Percentiles rank a stretch among this genome's conserved stretches.
These are phyloP conservation scores for Lanius collurio DNA, from an alignment of 2,113 vertebrate species.

Conservation along the genomic window DNA sequence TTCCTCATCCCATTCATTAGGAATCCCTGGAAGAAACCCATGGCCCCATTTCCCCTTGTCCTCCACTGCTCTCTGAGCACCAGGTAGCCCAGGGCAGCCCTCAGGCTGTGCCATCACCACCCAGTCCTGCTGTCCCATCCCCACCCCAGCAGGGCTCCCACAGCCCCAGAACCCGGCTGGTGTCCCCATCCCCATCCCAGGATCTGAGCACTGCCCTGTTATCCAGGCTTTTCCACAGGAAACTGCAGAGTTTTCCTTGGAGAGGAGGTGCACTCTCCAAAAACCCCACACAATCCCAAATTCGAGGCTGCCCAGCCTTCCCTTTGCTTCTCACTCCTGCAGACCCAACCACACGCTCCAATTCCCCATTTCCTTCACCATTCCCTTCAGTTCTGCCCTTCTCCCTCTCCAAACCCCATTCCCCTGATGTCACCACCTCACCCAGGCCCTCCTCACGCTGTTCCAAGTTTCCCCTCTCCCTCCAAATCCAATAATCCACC, in stretches of 20 bases:
- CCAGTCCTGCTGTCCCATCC: neutral
- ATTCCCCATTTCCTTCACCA: neutral
- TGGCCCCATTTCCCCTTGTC: neutral
- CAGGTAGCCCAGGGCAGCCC: neutral
- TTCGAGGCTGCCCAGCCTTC: neutral
- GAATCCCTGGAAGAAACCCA: too few species aligned
- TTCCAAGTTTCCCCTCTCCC: neutral
- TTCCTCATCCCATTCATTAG: too few species aligned
- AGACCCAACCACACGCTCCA: neutral
- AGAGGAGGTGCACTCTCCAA: neutral
- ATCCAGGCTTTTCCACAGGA: neutral
- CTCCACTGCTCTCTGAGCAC: neutral
- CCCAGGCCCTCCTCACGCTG: rapidly evolving
- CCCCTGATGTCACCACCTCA: neutral
- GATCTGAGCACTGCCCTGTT: neutral
- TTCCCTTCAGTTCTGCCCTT: neutral
- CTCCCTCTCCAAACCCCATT: neutral
- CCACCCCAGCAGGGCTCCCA: rapidly evolving
- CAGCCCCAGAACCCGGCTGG: rapidly evolving
- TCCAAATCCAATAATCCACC: neutral
- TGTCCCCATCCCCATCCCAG: neutral
- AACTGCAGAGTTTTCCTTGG: neutral
- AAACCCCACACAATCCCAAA: neutral
- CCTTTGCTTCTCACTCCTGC: neutral
- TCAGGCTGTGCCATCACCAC: neutral